These are phyloP conservation scores for Bryconaethiops microstoma DNA, from an alignment of 2,797 vertebrate species.

Conservation along the genomic window DNA sequence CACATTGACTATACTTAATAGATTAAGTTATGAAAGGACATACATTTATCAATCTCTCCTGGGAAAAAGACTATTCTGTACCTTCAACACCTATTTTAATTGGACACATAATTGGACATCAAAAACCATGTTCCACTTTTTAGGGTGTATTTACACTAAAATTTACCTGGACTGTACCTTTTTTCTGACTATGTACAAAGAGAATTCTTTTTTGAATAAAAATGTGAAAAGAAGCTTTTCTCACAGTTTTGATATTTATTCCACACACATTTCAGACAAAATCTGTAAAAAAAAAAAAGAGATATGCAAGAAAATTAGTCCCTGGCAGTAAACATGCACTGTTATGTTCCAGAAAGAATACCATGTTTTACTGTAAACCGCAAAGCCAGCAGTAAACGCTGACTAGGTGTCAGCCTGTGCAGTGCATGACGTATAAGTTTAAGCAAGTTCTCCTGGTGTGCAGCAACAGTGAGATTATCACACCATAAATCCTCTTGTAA, in stretches of 20 bases:
- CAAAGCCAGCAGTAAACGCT: not conserved
- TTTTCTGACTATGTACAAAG: too few relatives aligned
- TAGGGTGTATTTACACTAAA: too few relatives aligned
- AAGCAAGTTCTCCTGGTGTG: not conserved
- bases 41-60: too few relatives aligned
- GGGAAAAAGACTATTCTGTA: too few relatives aligned
- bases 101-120: too few relatives aligned
- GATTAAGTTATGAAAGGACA: too few relatives aligned
- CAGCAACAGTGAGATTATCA: constrained; percentile 52
- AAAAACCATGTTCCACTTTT: too few relatives aligned
- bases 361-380: not conserved
- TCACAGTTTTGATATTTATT: not conserved
- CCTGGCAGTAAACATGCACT: not conserved
- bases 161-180: too few relatives aligned
- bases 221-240: not conserved
- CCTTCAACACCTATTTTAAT: too few relatives aligned
- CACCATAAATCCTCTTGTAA: constrained; percentile 71
- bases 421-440: constrained; percentile 20
- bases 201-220: too few relatives aligned
- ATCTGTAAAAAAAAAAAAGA: constrained; percentile 33
- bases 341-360: not conserved
- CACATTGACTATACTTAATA: too few relatives aligned
- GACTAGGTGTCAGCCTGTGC: not conserved
- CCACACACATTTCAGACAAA: constrained; percentile 20
- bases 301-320: not conserved